Evolutionary conservation across 1,140 invertebrate genomes (phyloP).

Genomic region (Cydia pomonella): DNA sequence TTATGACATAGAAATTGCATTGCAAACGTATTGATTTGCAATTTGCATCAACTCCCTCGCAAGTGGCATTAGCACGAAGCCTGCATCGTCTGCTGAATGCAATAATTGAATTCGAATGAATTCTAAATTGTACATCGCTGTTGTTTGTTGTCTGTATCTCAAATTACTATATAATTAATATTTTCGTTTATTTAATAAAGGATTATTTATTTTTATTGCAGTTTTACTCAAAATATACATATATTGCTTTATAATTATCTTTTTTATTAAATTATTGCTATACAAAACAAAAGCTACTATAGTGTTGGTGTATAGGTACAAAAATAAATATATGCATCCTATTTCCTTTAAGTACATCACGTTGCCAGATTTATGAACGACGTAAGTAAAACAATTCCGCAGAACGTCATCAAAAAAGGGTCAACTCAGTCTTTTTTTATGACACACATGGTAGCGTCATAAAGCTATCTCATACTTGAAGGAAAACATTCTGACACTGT

Average conservation of each 20-base stretch:
- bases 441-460: neutral
- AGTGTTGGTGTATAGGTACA: too few species aligned
- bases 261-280: too few species aligned
- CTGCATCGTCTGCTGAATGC: neutral
- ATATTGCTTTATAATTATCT: too few species aligned
- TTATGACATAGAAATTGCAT: neutral
- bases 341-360: neutral
- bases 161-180: too few species aligned
- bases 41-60: neutral
- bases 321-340: too few species aligned
- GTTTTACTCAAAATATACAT: too few species aligned
- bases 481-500: neutral
- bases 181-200: too few species aligned
- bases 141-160: too few species aligned
- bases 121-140: too few species aligned
- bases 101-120: neutral
- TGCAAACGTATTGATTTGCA: neutral
- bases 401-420: constrained; percentile 10
- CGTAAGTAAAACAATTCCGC: neutral
- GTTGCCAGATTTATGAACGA: neutral
- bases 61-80: neutral
- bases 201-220: too few species aligned
- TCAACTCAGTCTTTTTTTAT: neutral
- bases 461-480: constrained; percentile 5
- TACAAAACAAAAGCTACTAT: too few species aligned